A percentile compares a stretch with the other conserved stretches of the same genome.
Conservation (phyloP, 2,888 invertebrate genomes). For the Colostygia pectinataria region DNA sequence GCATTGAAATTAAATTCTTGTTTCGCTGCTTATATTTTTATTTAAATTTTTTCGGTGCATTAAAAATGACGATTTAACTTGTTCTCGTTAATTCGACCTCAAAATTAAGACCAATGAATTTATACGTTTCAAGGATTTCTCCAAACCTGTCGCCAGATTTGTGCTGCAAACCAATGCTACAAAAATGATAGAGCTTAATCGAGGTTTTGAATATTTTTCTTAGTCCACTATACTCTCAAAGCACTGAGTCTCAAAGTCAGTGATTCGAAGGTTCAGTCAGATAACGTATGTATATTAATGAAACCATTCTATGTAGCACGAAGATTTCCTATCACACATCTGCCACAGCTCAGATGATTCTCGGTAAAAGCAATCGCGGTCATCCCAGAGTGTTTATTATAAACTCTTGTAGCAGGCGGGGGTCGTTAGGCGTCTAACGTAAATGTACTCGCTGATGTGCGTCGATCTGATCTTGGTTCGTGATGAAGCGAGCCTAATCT, state of each 20-base stretch:
- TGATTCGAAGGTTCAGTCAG: conserved; percentile 11
- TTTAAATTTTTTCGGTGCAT: conserved; percentile 26
- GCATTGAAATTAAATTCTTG: conserved; percentile 6
- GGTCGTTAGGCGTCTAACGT: conserved; percentile 50
- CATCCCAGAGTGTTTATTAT: conserved; percentile 42
- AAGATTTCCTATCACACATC: conserved; percentile 37
- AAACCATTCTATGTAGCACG: conserved; percentile 27
- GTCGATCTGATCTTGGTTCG: conserved; percentile 32
- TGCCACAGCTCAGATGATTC: conserved; percentile 35
- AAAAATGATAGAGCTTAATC: neutral
- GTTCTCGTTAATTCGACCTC: conserved; percentile 30
- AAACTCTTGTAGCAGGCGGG: conserved; percentile 46
- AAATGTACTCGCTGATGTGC: conserved; percentile 44
- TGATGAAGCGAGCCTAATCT: conserved; percentile 13
- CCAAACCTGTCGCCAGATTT: conserved; percentile 20
- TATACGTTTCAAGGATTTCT: conserved; percentile 32
- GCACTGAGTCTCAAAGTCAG: too few relatives aligned
- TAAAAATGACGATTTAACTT: conserved; percentile 29
- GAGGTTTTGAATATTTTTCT: neutral
- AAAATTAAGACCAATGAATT: conserved; percentile 25
- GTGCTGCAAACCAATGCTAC: too few relatives aligned
- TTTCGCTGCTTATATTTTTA: conserved; percentile 13
- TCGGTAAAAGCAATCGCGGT: conserved; percentile 38
- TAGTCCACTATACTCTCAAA: conserved; percentile 2
- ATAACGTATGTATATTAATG: conserved; percentile 16